These are phyloP conservation scores for Oxygymnocypris stewartii DNA, from an alignment of 2,113 vertebrate genomes.

Conservation along the genomic window DNA sequence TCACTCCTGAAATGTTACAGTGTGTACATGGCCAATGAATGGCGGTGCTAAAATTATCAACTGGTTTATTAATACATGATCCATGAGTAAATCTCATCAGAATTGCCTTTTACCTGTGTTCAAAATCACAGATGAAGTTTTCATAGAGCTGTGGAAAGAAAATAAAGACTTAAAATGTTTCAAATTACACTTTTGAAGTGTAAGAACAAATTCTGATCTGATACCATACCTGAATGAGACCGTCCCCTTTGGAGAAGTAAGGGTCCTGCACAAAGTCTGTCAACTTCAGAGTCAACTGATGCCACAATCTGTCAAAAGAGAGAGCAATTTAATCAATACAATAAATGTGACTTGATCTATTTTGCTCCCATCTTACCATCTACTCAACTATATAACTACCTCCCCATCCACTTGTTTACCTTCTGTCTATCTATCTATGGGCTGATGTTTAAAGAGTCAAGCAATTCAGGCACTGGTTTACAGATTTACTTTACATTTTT, in stretches of 20 bases:
- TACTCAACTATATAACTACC: background rate
- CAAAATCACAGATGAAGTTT: slow-evolving; percentile 96
- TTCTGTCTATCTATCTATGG: background rate
- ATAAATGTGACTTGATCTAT: background rate
- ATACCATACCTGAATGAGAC: slow-evolving; percentile 87
- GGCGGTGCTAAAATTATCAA: no score
- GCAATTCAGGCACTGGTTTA: background rate
- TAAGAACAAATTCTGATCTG: background rate
- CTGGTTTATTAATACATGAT: background rate
- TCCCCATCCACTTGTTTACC: background rate
- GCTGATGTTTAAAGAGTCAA: background rate
- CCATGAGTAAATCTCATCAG: background rate
- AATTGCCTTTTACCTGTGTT: slow-evolving; percentile 85
- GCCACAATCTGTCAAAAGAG: slow-evolving; percentile 83
- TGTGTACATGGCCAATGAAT: no score
- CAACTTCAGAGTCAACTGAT: slow-evolving; percentile 92
- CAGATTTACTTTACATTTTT: background rate
- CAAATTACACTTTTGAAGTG: background rate
- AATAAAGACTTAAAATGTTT: background rate
- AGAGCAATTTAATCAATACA: background rate
- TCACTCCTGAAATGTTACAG: no score
- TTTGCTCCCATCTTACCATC: background rate
- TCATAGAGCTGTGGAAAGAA: slow-evolving; percentile 87
- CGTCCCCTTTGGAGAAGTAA: slow-evolving; percentile 90
- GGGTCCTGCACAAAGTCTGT: slow-evolving; percentile 93